Base-by-base conservation (phyloP, 2,797 vertebrate genomes). In the Ara ararauna region DNA sequence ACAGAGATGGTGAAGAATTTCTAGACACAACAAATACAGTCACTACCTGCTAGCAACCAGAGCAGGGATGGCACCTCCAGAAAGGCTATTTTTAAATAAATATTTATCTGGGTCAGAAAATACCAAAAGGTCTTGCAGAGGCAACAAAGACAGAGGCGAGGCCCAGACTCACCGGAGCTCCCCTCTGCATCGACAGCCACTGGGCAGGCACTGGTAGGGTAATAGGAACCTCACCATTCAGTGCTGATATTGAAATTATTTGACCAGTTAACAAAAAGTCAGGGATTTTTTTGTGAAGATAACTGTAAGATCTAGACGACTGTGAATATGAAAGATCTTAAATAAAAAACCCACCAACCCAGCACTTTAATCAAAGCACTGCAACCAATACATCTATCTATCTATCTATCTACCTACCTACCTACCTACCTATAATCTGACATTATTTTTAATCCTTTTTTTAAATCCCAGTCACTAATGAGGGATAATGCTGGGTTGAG, bases 401-500 rank as follows among this genome's bases (percentile, higher is more conserved):
- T 68, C 80, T 36, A 36, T 3, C 36, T 36, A 36, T 10, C 54
- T 87, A 44, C 64, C 47, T 95, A n/a, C 74, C 54, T n/a, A 14
- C 29, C 71, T 94, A 72, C 64, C 34, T 94, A 32, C 64, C 45
- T 95, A 42, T 84, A 89, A 96, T 93, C 94, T 94, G 89, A 75
- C 71, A 89, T 94, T 88, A 90, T 96, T 96, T 95, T 97, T 89
- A 97, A 97, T 97, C 94, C 77, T 78, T 83, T 94, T 92, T 89
- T 93, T 11, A 97, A 97, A 97, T 91, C 91, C 10, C 36, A 81
- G 80, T 93, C 48, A 8, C 87, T 97, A 97, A 96, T 94, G 91
- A 96, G 91, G 82, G 97, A 96, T 97, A 96, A 97, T 93, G 88
- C 87, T 92, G 74, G 92, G 87, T 6, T 91, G 88, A 95, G 81